phyloP scores from a whole-genome alignment of 2,888 invertebrate species.

The Tachystola acroxantha region DNA sequence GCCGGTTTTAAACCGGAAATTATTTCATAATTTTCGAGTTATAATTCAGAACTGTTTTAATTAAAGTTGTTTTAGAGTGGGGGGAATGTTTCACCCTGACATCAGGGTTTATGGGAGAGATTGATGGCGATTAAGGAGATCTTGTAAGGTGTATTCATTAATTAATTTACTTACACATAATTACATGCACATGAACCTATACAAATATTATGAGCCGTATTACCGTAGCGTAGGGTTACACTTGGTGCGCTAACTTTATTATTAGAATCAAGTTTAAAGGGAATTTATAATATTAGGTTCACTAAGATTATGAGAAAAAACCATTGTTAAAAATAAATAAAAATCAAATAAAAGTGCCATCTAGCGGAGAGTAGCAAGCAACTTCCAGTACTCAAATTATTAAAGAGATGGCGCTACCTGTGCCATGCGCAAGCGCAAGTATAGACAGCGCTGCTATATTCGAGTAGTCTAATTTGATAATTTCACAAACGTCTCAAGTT shows the following conservation, averaged over 20 bases:
- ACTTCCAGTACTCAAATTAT: conserved; percentile 14
- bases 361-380: conserved; percentile 37
- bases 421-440: conserved; percentile 39
- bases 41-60: conserved; percentile 64
- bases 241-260: no score
- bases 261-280: no score
- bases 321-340: no score
- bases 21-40: conserved; percentile 63
- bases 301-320: no score
- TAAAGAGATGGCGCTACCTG: conserved; percentile 44
- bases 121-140: conserved; percentile 24
- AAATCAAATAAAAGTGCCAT: no score
- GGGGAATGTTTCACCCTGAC: conserved; percentile 40
- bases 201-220: no score
- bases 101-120: conserved; percentile 40
- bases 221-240: no score
- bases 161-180: conserved; percentile 10
- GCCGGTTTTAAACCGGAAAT: conserved; percentile 57
- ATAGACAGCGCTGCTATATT: no score
- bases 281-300: no score
- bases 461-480: no score
- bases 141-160: conserved; percentile 23
- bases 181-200: conserved; percentile 1
- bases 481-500: no score
- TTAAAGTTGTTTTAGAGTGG: conserved; percentile 58